Evolutionary conservation across 2,113 vertebrate genomes (phyloP), one percentile per base, ranked within the genome.

Genomic region (Mesitornis unicolor): DNA sequence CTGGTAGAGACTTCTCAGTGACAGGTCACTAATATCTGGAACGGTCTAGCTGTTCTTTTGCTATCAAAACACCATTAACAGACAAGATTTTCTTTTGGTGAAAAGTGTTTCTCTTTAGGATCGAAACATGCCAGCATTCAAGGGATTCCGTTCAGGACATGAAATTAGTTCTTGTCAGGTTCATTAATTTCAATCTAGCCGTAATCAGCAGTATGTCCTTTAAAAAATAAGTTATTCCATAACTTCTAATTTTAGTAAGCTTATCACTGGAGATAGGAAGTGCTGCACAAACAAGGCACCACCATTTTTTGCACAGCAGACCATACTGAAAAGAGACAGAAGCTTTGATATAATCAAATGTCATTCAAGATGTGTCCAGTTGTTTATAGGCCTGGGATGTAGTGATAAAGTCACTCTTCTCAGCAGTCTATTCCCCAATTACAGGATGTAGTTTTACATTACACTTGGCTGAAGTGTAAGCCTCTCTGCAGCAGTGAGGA

Each of bases 391-490:
- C 68, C 81, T 90, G 82, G 64, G 60, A 95, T 91, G 22, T 45
- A 73, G 40, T 70, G 75, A 78, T 91, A 35, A 93, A 96, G 59
- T 93, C 73, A 65, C 76, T 87, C 90, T n/a, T 95, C 91, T 93
- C 56, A n/a, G 63, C 36, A 83, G 73, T 31, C 81, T 87, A 85
- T 85, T 91, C 78, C 43, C 17, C 78, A 95, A 57, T 47, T 88
- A 95, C 82, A 93, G 84, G 95, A 97, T 91, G 90, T 31, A 81
- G 80, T 51, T 93, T 97, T 98, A 84, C 40, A 14, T 91, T 97
- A 95, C 57, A 28, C 74, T 85, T 94, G 97, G 85, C 93, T 97
- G 28, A 50, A 89, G 31, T 11, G 24, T 61, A 93, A 87, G 22
- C 57, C 94, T 75, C 76, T 90, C 93, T 59, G 54, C 15, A 31